Conservation (phyloP, 2,888 invertebrate genomes). For the Muschampia plurimacula region DNA sequence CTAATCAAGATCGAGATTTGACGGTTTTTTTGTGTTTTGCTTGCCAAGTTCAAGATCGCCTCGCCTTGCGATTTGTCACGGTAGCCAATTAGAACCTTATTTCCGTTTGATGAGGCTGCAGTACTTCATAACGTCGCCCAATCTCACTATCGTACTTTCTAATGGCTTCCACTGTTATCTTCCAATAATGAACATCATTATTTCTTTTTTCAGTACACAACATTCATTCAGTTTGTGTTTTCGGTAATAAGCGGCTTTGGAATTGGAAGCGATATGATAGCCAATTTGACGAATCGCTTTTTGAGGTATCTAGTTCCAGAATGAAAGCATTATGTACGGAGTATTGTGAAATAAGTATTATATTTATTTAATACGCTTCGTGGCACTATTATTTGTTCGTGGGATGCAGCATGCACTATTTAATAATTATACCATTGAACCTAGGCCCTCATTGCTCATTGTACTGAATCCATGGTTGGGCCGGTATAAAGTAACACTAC, state of each 20-base stretch:
- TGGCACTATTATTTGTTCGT: conserved; percentile 34
- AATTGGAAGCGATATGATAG: conserved; percentile 39
- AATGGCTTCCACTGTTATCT: conserved; percentile 48
- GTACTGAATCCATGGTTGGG: conserved; percentile 34
- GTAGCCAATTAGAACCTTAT: conserved; percentile 44
- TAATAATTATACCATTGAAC: conserved; percentile 39
- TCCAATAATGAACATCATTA: conserved; percentile 49
- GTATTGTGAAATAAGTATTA: conserved; percentile 29
- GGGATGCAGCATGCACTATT: conserved; percentile 37
- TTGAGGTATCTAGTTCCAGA: conserved; percentile 17
- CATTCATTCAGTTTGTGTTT: conserved; percentile 44
- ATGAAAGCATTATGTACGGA: conserved; percentile 26
- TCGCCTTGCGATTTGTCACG: conserved; percentile 40
- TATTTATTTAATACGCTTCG: conserved; percentile 22
- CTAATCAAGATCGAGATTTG: conserved; percentile 43
- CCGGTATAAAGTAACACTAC: conserved; percentile 18
- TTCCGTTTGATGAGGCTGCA: conserved; percentile 44
- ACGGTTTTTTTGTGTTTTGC: conserved; percentile 40
- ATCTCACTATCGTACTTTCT: conserved; percentile 46
- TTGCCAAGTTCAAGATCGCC: conserved; percentile 32
- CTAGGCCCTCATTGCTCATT: conserved; percentile 36
- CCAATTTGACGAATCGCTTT: conserved; percentile 37
- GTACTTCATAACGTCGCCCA: conserved; percentile 41
- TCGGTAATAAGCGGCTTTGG: conserved; percentile 44
- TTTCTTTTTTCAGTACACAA: conserved; percentile 45